Percentiles rank a stretch among this genome's conserved stretches.
Conservation (phyloP, 1,140 invertebrate genomes). For the Eumaeus atala region DNA sequence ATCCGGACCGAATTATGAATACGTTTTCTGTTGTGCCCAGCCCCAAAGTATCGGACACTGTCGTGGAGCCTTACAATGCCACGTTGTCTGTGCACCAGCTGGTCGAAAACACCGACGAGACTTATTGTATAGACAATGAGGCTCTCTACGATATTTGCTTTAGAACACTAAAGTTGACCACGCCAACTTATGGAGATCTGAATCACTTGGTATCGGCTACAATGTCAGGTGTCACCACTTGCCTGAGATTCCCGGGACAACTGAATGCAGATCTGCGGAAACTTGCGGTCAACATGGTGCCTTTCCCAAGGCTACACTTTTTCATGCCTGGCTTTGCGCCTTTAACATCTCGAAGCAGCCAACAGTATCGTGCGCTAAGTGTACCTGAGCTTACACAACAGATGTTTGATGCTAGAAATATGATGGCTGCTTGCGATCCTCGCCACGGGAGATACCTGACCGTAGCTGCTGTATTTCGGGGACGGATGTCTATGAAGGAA, state of each 20-base stretch:
- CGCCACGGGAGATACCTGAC: constrained; percentile 81
- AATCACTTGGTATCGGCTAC: constrained; percentile 82
- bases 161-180: constrained; percentile 84
- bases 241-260: constrained; percentile 50
- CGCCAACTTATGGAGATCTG: constrained; percentile 85
- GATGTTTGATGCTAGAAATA: too few species aligned
- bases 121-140: constrained; percentile 19
- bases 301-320: constrained; percentile 88
- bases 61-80: constrained; percentile 84
- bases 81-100: constrained; percentile 85
- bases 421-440: constrained; percentile 74
- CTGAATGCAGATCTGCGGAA: too few species aligned
- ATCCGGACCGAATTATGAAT: constrained; percentile 8
- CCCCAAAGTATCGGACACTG: constrained; percentile 76
- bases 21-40: constrained; percentile 7
- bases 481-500: constrained; percentile 83
- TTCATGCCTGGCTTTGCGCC: constrained; percentile 90
- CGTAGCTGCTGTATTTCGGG: constrained; percentile 84
- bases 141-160: constrained; percentile 90
- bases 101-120: constrained; percentile 85
- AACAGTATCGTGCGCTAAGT: constrained; percentile 82
- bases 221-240: too few species aligned
- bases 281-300: constrained; percentile 51
- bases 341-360: constrained; percentile 77
- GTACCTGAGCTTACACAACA: constrained; percentile 83